A percentile compares a stretch with the other conserved stretches of the same genome.
Conservation (phyloP, 2,113 vertebrate genomes). For the Gavialis gangeticus region DNA sequence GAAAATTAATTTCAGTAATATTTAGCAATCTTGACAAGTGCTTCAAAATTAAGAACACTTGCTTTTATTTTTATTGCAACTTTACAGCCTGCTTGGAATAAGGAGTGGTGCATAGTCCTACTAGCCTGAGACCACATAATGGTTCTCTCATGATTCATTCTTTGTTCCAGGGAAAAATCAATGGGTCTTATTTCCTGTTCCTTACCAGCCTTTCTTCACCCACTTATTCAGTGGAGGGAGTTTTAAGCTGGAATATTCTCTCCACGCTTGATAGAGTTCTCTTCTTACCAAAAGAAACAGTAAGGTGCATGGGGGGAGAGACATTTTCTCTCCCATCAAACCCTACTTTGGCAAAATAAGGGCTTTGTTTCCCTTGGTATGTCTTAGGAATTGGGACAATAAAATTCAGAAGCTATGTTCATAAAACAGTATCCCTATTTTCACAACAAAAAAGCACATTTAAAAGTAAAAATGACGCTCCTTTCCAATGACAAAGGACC, state of each 20-base stretch:
- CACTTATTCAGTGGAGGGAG: neutral
- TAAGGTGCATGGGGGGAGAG: too few relatives aligned
- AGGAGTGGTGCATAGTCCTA: neutral
- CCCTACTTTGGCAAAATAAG: neutral
- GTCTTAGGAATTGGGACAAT: neutral
- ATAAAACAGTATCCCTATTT: neutral
- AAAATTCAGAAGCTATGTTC: neutral
- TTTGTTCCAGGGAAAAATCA: neutral
- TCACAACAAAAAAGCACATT: neutral
- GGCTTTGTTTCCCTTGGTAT: neutral
- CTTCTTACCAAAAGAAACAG: too few relatives aligned
- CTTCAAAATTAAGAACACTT: neutral
- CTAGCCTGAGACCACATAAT: neutral
- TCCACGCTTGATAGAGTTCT: neutral
- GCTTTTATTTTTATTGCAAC: neutral
- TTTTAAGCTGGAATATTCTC: neutral
- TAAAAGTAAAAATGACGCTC: neutral
- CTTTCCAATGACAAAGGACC: neutral
- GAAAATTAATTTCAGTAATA: neutral
- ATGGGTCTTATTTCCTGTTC: too few relatives aligned
- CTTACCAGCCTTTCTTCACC: neutral
- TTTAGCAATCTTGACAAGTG: neutral
- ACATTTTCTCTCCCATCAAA: neutral
- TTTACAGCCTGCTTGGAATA: neutral
- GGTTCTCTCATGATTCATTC: neutral